These are phyloP conservation scores for Mormyrus proboscirostris DNA, from an alignment of 2,797 vertebrate genomes.

Conservation along the genomic window DNA sequence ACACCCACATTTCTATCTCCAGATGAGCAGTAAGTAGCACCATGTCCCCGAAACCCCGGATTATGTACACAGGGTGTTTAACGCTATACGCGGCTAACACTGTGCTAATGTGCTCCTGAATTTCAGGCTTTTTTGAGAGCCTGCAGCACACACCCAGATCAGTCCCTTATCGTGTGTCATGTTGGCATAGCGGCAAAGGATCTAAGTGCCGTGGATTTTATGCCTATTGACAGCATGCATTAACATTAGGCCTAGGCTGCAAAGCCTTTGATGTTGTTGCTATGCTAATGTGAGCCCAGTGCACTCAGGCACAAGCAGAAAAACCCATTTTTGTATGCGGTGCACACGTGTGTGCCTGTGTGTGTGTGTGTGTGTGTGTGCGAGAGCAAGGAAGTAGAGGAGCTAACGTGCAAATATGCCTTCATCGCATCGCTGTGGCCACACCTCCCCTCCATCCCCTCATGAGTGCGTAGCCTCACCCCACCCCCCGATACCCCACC, in stretches of 20 bases:
- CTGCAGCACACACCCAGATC: neutral
- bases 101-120: neutral
- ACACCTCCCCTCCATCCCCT: neutral
- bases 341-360: neutral
- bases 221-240: slow-evolving; percentile 2
- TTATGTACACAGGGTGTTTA: neutral
- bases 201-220: neutral
- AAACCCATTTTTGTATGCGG: neutral
- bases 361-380: neutral
- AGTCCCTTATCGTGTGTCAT: neutral
- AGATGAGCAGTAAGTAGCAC: neutral
- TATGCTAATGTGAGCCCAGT: neutral
- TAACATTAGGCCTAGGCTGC: slow-evolving; percentile 5
- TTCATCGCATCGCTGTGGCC: neutral
- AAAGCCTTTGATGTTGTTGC: neutral
- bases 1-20: neutral
- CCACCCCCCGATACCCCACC: neutral
- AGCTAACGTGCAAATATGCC: neutral
- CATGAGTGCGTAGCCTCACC: neutral
- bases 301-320: neutral
- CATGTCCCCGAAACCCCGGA: neutral
- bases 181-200: slow-evolving; percentile 1
- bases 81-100: neutral
- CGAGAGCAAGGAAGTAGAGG: neutral
- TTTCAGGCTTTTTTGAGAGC: neutral